Evolutionary conservation across 1,140 invertebrate species (phyloP).

Genomic region (Formica exsecta): DNA sequence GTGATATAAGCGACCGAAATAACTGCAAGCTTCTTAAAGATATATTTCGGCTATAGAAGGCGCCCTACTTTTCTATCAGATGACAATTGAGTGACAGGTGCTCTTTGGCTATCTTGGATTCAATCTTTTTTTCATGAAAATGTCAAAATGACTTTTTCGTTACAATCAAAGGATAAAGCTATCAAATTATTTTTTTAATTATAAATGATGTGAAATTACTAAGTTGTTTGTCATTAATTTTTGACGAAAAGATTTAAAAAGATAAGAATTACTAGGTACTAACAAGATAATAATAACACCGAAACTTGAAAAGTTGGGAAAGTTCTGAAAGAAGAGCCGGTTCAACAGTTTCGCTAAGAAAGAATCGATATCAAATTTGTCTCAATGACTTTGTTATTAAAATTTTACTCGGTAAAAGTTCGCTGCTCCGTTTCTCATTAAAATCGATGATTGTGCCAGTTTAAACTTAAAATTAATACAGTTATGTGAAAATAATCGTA

Average conservation of each 20-base stretch:
- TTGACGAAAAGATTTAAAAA: conserved; percentile 8
- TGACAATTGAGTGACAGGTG: conserved; percentile 29
- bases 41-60: not conserved
- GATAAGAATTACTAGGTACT: not conserved
- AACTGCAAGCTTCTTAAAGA: conserved; percentile 6
- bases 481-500: not conserved
- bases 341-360: not conserved
- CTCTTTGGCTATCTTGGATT: not conserved
- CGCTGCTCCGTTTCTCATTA: not conserved
- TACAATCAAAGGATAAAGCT: too few relatives aligned
- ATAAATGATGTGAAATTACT: not conserved
- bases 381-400: not conserved
- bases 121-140: conserved; percentile 32
- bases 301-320: conserved; percentile 4
- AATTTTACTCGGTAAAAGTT: not conserved
- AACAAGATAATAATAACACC: not conserved
- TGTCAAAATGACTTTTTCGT: not conserved
- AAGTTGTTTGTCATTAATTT: not conserved
- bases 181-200: not conserved
- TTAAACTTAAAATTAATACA: not conserved
- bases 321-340: not conserved
- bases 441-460: not conserved
- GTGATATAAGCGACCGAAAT: conserved; percentile 36
- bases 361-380: not conserved
- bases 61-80: conserved; percentile 18